These are phyloP conservation scores for Coturnix japonica DNA, from an alignment of 2,113 vertebrate genomes.

Conservation along the genomic window DNA sequence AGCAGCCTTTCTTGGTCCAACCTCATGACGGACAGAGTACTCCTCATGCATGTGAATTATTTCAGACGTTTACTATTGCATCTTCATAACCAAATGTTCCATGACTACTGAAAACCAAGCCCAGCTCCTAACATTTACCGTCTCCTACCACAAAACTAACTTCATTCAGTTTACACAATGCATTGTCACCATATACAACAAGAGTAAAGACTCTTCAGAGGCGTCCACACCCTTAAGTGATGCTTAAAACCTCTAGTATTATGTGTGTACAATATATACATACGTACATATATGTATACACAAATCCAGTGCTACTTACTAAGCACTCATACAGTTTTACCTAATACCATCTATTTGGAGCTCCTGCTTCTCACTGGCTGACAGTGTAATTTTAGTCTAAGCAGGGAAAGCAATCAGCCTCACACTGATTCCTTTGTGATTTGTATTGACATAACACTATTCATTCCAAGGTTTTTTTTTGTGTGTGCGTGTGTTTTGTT, in stretches of 20 bases:
- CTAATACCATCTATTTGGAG: background rate
- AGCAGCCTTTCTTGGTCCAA: background rate
- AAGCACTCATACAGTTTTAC: background rate
- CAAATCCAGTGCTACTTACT: background rate
- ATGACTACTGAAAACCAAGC: background rate
- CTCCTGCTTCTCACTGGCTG: background rate
- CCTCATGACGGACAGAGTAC: too few species aligned
- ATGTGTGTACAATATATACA: too few species aligned
- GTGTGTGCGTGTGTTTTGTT: too few species aligned
- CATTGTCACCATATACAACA: background rate
- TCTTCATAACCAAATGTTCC: background rate
- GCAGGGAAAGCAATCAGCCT: background rate
- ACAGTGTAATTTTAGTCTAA: background rate
- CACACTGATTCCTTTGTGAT: background rate
- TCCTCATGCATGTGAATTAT: background rate
- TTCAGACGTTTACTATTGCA: background rate
- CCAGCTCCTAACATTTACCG: background rate
- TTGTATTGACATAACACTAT: background rate
- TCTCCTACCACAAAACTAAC: background rate
- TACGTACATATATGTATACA: background rate
- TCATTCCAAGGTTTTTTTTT: background rate
- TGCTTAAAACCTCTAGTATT: background rate
- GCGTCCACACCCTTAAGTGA: background rate
- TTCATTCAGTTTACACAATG: background rate
- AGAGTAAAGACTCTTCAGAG: background rate